Base-by-base conservation (phyloP, 2,797 vertebrate genomes). In the Sparidentex hasta region DNA sequence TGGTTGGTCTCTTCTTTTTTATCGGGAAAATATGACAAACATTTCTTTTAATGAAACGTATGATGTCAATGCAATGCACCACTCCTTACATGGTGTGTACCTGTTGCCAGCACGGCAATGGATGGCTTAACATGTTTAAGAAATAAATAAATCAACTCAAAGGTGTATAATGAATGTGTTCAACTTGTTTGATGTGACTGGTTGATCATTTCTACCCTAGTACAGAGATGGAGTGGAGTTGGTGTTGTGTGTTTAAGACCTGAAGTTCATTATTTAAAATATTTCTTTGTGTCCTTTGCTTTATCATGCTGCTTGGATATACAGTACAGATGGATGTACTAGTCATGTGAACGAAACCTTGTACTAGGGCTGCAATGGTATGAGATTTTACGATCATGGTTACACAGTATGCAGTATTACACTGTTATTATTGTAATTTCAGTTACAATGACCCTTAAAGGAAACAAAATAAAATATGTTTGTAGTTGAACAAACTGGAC, bases 101-200 rank as follows among this genome's bases (percentile, higher is more conserved):
- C 88, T 90, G 85, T 94, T 94, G 93, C 93, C 92, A 91, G 91
- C 92, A 90, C 80, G 89, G 94, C 90, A 82, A 91, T 87, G 83
- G 93, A 89, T 88, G 89, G 93, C 90, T 94, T 91, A 94, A 91
- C 74, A 94, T 93, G 94, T 93, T 94, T 93, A 95, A 93, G 92
- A 90, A 92, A 90, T 93, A 92, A 93, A 94, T 93, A 90, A 93
- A 94, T 94, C 82, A 88, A 87, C 88, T 90, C 71, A 91, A 94
- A 94, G 79, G 90, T 93, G 91, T 93, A 90, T 85, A 80, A 83
- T 78, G 68, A 85, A 80, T 77, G 65, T 51, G 65, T 65, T 78
- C 51, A 74, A 64, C 63, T 57, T 63, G 50, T 81, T 66, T 74
- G 71, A 50, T 83, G 65, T 84, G 56, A 25, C 11, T 48, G 8